A percentile compares a stretch with the other conserved stretches of the same genome.
Evolutionary conservation across 2,113 vertebrate genomes (phyloP).

Genomic region (Gavia stellata): DNA sequence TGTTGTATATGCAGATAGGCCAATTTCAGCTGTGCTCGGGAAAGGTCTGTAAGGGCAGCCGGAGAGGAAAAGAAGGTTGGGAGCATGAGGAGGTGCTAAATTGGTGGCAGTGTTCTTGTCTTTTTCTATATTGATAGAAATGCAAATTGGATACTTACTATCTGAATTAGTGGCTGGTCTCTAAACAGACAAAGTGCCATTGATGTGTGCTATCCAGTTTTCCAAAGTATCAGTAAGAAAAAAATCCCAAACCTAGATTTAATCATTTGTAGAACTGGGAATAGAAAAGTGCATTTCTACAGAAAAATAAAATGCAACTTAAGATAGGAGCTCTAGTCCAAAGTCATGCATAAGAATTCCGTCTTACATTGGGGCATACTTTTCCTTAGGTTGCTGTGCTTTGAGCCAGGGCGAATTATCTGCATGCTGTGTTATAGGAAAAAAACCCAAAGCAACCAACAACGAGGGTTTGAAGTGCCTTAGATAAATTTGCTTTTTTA

Average conservation of each 20-base stretch:
- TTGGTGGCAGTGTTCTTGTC: background rate
- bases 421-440: background rate
- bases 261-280: background rate
- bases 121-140: slow-evolving; percentile 32
- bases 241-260: background rate
- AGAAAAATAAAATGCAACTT: background rate
- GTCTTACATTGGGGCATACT: background rate
- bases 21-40: background rate
- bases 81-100: background rate
- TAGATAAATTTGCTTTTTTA: background rate
- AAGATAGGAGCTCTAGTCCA: background rate
- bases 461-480: background rate
- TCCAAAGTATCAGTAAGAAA: background rate
- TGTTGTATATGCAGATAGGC: background rate
- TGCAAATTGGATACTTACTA: slow-evolving; percentile 1
- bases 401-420: background rate
- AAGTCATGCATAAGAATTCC: background rate
- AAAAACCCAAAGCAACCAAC: background rate
- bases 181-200: background rate
- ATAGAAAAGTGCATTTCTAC: background rate
- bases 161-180: slow-evolving; percentile 24
- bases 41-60: background rate
- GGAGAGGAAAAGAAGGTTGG: background rate
- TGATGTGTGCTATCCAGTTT: background rate
- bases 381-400: background rate